phyloP scores from a whole-genome alignment of 1,140 invertebrate species.

The Monochamus saltuarius region DNA sequence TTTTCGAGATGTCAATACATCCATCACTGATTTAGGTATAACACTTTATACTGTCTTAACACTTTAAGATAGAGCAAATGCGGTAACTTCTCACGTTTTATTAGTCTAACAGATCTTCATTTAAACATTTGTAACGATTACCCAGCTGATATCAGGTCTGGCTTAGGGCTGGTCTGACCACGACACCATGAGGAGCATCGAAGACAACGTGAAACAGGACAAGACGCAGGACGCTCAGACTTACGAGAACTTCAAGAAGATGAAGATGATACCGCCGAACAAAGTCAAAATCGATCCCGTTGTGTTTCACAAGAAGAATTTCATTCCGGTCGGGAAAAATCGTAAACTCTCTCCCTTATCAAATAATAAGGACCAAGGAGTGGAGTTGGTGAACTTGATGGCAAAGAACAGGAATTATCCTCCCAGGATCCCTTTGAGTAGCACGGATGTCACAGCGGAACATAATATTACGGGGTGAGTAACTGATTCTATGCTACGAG shows the following conservation, averaged over 20 bases:
- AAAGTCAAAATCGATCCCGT: constrained; percentile 32
- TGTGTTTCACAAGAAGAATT: constrained; percentile 24
- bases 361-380: constrained; percentile 59
- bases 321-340: constrained; percentile 39
- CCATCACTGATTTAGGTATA: no score
- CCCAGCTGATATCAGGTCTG: constrained; percentile 1
- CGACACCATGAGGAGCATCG: constrained; percentile 36
- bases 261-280: constrained; percentile 26
- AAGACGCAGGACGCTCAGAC: constrained; percentile 22
- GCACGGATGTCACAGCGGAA: constrained; percentile 61
- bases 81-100: background rate
- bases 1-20: no score
- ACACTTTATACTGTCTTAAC: no score
- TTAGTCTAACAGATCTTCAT: no score
- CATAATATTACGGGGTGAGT: constrained; percentile 29
- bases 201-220: constrained; percentile 22
- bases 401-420: constrained; percentile 55
- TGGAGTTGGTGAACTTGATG: constrained; percentile 69
- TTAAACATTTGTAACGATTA: no score
- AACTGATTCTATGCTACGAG: background rate
- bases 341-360: constrained; percentile 54
- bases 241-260: constrained; percentile 32
- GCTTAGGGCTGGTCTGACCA: constrained; percentile 46
- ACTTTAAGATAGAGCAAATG: background rate
- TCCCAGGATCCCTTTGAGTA: constrained; percentile 53